A percentile compares a stretch with the other conserved stretches of the same genome.
These are phyloP conservation scores for Argentina silus DNA, from an alignment of 2,797 vertebrate species.

Conservation along the genomic window DNA sequence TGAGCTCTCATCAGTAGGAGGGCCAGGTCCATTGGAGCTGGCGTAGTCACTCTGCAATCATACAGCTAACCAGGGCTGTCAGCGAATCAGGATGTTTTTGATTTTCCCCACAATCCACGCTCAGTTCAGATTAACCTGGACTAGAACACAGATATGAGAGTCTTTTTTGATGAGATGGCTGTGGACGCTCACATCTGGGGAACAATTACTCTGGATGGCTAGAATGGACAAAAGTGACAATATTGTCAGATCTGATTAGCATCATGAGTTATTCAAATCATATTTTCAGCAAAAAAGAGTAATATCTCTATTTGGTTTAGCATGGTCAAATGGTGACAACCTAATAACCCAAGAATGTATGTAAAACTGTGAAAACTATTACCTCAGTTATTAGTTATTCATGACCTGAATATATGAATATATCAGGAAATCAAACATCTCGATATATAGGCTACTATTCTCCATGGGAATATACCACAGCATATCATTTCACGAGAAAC, in stretches of 20 bases:
- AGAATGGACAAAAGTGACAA: slow-evolving; percentile 59
- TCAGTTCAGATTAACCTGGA: slow-evolving; percentile 85
- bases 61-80: slow-evolving; percentile 78
- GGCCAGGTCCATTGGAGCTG: slow-evolving; percentile 78
- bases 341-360: background rate
- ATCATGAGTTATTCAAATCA: slow-evolving; percentile 43
- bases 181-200: slow-evolving; percentile 75
- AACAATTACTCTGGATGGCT: slow-evolving; percentile 75
- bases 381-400: too few species aligned
- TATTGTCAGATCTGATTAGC: slow-evolving; percentile 64
- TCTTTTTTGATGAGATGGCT: slow-evolving; percentile 72
- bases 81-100: slow-evolving; percentile 81
- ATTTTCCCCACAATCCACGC: slow-evolving; percentile 77
- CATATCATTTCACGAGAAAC: too few species aligned
- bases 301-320: background rate
- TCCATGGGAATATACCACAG: too few species aligned
- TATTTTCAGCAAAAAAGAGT: background rate
- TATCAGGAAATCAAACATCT: too few species aligned
- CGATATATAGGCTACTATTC: too few species aligned
- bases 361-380: background rate
- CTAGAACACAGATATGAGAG: slow-evolving; percentile 70
- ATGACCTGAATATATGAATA: too few species aligned
- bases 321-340: background rate
- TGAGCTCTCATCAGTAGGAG: slow-evolving; percentile 79
- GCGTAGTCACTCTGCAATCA: slow-evolving; percentile 72